Base-by-base conservation (phyloP, 2,888 invertebrate genomes). In the Drosophila paramelanica region DNA sequence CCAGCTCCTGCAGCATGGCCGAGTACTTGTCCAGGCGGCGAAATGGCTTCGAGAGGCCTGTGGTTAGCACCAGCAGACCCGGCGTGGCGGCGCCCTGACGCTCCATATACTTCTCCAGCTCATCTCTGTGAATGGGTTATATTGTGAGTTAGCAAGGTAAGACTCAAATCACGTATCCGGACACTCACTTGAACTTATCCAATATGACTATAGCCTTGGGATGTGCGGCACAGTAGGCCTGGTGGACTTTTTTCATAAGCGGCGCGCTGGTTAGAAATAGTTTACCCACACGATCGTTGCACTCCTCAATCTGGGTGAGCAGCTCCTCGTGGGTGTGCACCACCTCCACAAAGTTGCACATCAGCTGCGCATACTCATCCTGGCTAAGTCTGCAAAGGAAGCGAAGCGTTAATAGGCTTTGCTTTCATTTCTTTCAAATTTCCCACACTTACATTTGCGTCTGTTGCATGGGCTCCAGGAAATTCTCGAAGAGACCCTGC, bases 11-110 rank as follows among this genome's bases (percentile, higher is more conserved):
- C 53, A 99, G 93, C 95, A 97, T 96, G 4, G 96, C 96, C 1
- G 98, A 96, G 93, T 99, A 99, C 92, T 98, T 98, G 88, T 98
- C 98, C 66, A 99, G 93, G 46, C 99, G 95, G 43, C 99, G 95
- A 93, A 99, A 99, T 0, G 99, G 98, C 92, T 98, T 97, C 65
- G 98, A 98, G 43, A 99, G 93, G 11, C 98, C 97, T 13, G 98
- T 97, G 1, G 99, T 98, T 69, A 99, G 93, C 8, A 97, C 97
- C 87, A 99, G 93, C 65, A 98, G 94, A 13, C 98, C 98, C 3
- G 97, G 97, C 66, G 95, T 95, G 20, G 96, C 95, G 1, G 97
- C 97, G 59, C 97, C 97, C 78, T 96, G 95, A 45, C 95, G 95
- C 91, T 98, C 98, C 96, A 98, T 97, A 93, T 96, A 97, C 74